These are phyloP conservation scores for Nyleta sp. DNA, from an alignment of 2,888 invertebrate species.

Conservation along the genomic window DNA sequence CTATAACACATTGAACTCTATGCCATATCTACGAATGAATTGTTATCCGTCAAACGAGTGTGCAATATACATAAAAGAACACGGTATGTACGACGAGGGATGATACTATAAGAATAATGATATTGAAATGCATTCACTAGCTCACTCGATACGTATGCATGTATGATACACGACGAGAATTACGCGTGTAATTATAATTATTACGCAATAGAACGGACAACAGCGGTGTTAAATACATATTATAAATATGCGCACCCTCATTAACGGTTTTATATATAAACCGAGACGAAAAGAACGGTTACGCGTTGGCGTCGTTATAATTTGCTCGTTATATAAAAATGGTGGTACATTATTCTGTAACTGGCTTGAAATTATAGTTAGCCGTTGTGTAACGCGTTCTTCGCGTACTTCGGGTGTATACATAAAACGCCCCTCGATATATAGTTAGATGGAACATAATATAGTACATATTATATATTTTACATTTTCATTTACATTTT, in stretches of 20 bases:
- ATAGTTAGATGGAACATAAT: slow-evolving; percentile 78
- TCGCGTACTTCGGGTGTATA: slow-evolving; percentile 50
- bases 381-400: slow-evolving; percentile 27
- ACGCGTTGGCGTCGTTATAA: slow-evolving; percentile 8
- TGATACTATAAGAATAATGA: slow-evolving; percentile 46
- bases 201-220: slow-evolving; percentile 62
- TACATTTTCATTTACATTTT: too few species aligned
- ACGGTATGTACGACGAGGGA: slow-evolving; percentile 33
- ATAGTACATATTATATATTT: slow-evolving; percentile 74
- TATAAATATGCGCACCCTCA: slow-evolving; percentile 62
- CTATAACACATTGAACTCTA: slow-evolving; percentile 75
- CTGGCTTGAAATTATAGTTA: slow-evolving; percentile 24
- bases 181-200: slow-evolving; percentile 65
- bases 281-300: slow-evolving; percentile 31
- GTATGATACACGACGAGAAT: slow-evolving; percentile 66
- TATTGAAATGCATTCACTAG: slow-evolving; percentile 60
- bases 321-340: slow-evolving; percentile 22
- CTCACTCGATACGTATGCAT: slow-evolving; percentile 65
- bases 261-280: slow-evolving; percentile 61
- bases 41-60: slow-evolving; percentile 70
- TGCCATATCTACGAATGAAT: slow-evolving; percentile 76
- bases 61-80: slow-evolving; percentile 68
- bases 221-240: slow-evolving; percentile 60
- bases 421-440: slow-evolving; percentile 61
- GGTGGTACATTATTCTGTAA: slow-evolving; percentile 13